These are phyloP conservation scores for Ptiloglossa arizonensis DNA, from an alignment of 1,140 invertebrate species.

Conservation along the genomic window DNA sequence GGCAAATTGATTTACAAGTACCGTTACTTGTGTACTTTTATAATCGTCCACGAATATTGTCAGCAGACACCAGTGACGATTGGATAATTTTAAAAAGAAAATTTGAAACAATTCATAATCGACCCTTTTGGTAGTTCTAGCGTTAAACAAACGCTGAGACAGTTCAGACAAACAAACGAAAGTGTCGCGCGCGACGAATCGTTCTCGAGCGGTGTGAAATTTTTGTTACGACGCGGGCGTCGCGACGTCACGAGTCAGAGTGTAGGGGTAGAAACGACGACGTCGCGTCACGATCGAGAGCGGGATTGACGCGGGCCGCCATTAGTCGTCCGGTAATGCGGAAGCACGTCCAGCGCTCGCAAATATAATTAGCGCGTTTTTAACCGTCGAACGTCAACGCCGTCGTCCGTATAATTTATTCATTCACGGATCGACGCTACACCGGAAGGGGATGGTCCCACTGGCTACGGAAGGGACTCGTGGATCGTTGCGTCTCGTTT, in stretches of 20 bases:
- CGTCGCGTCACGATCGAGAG: constrained; percentile 23
- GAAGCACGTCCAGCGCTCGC: constrained; percentile 40
- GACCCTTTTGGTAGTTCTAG: no score
- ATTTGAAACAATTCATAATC: no score
- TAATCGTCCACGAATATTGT: no score
- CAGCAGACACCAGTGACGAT: no score
- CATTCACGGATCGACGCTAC: constrained; percentile 24
- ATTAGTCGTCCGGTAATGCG: constrained; percentile 48
- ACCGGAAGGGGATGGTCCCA: constrained; percentile 26
- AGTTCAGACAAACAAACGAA: no score
- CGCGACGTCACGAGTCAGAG: not conserved
- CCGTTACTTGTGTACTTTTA: no score
- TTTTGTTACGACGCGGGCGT: not conserved
- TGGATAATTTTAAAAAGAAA: no score
- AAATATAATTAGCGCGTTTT: constrained; percentile 56
- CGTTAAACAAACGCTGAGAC: no score
- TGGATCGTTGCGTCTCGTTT: constrained; percentile 54
- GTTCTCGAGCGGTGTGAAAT: not conserved
- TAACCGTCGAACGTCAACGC: constrained; percentile 45
- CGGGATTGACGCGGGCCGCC: constrained; percentile 22
- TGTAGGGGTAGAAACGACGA: constrained; percentile 29
- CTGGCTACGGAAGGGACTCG: not conserved
- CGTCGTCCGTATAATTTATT: constrained; percentile 59
- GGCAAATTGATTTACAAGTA: no score
- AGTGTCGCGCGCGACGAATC: no score